A percentile compares a stretch with the other conserved stretches of the same genome.
Evolutionary conservation across 1,140 invertebrate species (phyloP).

Genomic region (Patella vulgata): DNA sequence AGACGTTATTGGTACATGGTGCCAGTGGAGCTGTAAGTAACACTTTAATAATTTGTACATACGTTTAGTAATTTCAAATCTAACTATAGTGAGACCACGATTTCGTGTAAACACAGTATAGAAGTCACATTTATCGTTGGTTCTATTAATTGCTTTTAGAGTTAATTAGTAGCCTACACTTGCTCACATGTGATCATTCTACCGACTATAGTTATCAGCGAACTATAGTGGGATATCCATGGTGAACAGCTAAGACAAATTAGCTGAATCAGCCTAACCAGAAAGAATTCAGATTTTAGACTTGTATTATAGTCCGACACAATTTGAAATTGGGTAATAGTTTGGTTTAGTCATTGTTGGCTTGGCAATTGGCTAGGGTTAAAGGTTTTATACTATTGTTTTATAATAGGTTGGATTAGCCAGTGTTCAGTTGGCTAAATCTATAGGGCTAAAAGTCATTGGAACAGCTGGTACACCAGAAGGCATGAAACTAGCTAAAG

Average conservation of each 20-base stretch:
- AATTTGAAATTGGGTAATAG: background rate
- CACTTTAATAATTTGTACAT: constrained; percentile 69
- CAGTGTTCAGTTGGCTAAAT: constrained; percentile 71
- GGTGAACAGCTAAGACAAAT: no score
- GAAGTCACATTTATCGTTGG: background rate
- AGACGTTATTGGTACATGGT: constrained; percentile 74
- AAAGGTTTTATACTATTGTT: background rate
- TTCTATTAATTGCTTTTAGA: background rate
- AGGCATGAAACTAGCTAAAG: constrained; percentile 68
- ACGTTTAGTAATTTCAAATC: background rate
- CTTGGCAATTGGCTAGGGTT: no score
- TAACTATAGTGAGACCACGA: background rate
- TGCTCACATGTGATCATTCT: background rate
- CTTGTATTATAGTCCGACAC: no score
- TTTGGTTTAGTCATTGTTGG: background rate
- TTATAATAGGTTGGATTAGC: constrained; percentile 68
- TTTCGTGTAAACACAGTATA: background rate
- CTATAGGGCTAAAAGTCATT: constrained; percentile 64
- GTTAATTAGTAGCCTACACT: background rate
- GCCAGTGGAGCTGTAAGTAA: no score
- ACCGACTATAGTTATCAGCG: background rate
- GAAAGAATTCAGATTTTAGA: no score
- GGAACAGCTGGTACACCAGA: constrained; percentile 68
- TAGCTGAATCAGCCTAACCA: no score
- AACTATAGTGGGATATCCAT: no score